Evolutionary conservation across 2,888 invertebrate genomes (phyloP).

Genomic region (Campaea margaritaria): DNA sequence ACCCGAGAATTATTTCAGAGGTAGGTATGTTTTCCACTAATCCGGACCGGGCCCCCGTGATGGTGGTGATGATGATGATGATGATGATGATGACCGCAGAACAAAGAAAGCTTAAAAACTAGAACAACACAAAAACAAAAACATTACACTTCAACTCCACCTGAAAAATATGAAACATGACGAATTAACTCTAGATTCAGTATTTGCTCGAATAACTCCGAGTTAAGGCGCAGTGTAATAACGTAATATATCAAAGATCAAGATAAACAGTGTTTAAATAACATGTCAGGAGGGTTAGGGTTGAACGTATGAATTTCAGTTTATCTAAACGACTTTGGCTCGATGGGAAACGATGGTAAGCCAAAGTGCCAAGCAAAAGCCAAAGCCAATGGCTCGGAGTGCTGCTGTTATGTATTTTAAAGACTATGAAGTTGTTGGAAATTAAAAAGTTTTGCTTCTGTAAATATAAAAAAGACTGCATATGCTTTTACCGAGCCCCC

Average conservation of each 20-base stretch:
- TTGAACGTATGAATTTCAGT: slow-evolving; percentile 25
- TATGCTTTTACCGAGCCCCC: no score
- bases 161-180: not conserved
- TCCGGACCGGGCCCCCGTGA: no score
- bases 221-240: slow-evolving; percentile 10
- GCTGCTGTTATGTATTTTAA: not conserved
- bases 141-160: not conserved
- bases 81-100: no score
- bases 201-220: slow-evolving; percentile 11
- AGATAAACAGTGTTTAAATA: slow-evolving; percentile 41
- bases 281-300: slow-evolving; percentile 30
- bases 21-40: no score
- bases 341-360: slow-evolving; percentile 3
- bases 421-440: no score
- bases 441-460: not conserved
- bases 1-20: no score
- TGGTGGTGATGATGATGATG: no score
- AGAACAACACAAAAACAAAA: no score
- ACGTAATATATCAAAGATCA: slow-evolving; percentile 22
- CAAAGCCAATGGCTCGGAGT: not conserved
- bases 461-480: no score
- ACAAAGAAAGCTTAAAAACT: no score
- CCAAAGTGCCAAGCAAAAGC: slow-evolving; percentile 4
- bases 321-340: slow-evolving; percentile 22
- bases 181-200: not conserved